Evolutionary conservation across 37 sponge, comb jelly and placozoan genomes (phyloP).

Genomic region (Axinella damicornis): DNA sequence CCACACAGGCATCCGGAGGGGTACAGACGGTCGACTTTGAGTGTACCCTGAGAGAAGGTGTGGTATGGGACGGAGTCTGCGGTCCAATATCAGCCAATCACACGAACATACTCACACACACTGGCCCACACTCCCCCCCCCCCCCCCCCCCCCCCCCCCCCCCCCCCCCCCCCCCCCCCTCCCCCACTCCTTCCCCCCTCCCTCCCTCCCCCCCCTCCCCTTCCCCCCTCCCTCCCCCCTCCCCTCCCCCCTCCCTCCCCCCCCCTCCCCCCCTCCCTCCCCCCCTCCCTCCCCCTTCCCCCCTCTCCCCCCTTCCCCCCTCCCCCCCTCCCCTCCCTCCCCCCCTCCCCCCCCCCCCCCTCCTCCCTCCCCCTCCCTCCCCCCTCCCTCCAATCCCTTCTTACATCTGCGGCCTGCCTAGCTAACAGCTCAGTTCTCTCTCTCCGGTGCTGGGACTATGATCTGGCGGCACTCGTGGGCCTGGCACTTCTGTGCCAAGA

Average conservation of each 20-base stretch:
- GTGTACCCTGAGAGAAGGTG: slow-evolving; percentile 44
- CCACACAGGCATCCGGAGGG: slow-evolving; percentile 53
- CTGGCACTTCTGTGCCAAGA: slow-evolving; percentile 39
- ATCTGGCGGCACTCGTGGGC: slow-evolving; percentile 56
- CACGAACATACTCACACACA: too few relatives aligned
- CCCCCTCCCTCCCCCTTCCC: background rate
- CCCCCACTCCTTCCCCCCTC: background rate
- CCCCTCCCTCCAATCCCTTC: background rate
- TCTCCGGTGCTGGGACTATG: slow-evolving; percentile 31
- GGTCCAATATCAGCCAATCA: too few relatives aligned
- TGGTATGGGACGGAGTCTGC: background rate
- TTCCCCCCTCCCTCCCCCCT: background rate
- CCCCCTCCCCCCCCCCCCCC: background rate
- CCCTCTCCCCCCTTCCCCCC: background rate
- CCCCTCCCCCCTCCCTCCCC: background rate
- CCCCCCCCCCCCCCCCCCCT: too few relatives aligned
- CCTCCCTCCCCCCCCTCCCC: too few relatives aligned
- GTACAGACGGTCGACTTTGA: slow-evolving; percentile 33
- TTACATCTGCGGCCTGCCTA: slow-evolving; percentile 29
- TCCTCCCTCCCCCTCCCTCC: background rate
- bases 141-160: too few relatives aligned
- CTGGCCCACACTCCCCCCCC: too few relatives aligned
- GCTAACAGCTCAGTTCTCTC: slow-evolving; percentile 47
- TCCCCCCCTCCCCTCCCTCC: slow-evolving; percentile 7
- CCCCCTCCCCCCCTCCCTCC: background rate